phyloP scores from a whole-genome alignment of 2,888 invertebrate species.

The Scrobipalpa atriplicella region DNA sequence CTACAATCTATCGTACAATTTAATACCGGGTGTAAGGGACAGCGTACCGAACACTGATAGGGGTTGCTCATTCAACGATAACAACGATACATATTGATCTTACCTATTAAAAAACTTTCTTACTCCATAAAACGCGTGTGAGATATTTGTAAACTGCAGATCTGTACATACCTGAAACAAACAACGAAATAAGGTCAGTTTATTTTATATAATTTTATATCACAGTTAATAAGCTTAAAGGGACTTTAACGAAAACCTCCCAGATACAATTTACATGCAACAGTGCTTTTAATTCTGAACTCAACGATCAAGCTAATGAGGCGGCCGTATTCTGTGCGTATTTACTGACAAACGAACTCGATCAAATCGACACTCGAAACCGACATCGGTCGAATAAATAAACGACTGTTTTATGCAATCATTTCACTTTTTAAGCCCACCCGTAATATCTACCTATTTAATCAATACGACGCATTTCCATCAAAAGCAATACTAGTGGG shows the following conservation, averaged over 20 bases:
- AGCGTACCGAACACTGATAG: too few relatives aligned
- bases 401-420: conserved; percentile 8
- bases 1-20: background rate
- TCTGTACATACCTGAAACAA: conserved; percentile 30
- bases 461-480: background rate
- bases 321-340: conserved; percentile 34
- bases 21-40: too few relatives aligned
- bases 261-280: conserved; percentile 2
- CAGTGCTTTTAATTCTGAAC: background rate
- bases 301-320: conserved; percentile 36
- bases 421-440: background rate
- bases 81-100: too few relatives aligned
- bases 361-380: background rate
- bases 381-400: background rate
- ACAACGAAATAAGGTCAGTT: conserved; percentile 3
- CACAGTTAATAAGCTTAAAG: background rate
- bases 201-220: background rate
- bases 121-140: too few relatives aligned
- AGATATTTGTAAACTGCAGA: background rate
- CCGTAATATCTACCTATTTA: background rate
- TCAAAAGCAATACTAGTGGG: background rate
- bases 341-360: conserved; percentile 8
- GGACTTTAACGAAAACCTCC: background rate
- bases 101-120: too few relatives aligned
- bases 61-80: too few relatives aligned